Base-by-base conservation (phyloP, 2,113 vertebrate genomes). In the Pomatostomus ruficeps region DNA sequence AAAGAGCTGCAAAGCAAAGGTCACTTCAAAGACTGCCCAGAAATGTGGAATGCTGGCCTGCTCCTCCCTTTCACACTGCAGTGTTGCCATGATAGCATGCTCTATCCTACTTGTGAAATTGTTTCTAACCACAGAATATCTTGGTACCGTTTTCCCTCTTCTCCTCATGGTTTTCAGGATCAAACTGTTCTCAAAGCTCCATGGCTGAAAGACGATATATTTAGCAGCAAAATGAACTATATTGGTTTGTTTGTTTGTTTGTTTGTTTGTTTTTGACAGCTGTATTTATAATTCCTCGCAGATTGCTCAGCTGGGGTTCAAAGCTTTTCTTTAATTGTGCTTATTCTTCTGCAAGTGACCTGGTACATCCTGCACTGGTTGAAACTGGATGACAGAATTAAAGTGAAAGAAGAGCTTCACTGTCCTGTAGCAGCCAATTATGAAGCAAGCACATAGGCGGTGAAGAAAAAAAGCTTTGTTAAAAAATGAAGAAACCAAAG, bases 1-100 rank as follows among this genome's bases (percentile, higher is more conserved):
- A 87, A 85, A 78, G 55, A 75, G 40, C 71, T 29, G n/a, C 91
- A 97, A 94, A 96, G 93, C 67, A 91, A 85, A 80, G 59, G 72
- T 77, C 85, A 75, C 72, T 87, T 95, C 91, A 94, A 86, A 89
- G 89, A 43, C 48, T 46, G 67, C 68, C 36, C 57, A 76, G 82
- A 77, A 85, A 71, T n/a, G 40, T 49, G 52, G 84, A 89, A 86
- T 95, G 82, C 31, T 88, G 51, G 24, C 33, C 49, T 77, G 29
- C 73, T 89, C 38, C 73, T 94, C 77, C 38, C 20, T 94, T 89
- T 94, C 65, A 74, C 63, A 58, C 63, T 22, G 29, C 14, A 7
- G 36, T 89, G 82, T 73, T 88, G 59, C 33, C 57, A 46, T 2
- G 3, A 52, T 68, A 61, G 57, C 6, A 1, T 54, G 33, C 55